Base-by-base conservation (phyloP, 2,888 invertebrate genomes). In the Himalopsyche kuldschensis region DNA sequence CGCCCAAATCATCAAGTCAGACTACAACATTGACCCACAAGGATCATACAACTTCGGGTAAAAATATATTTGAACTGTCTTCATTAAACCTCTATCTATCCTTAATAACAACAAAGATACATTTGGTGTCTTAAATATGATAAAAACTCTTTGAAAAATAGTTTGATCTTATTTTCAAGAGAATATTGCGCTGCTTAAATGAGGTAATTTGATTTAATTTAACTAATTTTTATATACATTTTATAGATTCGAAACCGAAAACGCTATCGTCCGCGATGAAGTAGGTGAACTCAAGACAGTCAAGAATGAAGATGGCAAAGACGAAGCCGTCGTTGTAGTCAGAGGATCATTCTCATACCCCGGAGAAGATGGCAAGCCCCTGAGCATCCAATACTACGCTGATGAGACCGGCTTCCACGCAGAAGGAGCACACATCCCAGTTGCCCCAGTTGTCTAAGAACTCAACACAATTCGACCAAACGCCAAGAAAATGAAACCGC, bases 31-130 rank as follows among this genome's bases (percentile, higher is more conserved):
- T 80, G 15, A 87, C 0, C 90, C 91, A 32, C 89, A 90, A 0
- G 91, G 91, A 8, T 84, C 81, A 78, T 91, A 90, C 87, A 1
- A 1, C 0, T 89, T 84, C 86, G 86, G 31, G 91, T 91, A 88
- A 88, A 15, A 41, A 15, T 41, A 41, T 5, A 15, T 41, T 15
- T 15, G 0, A 6, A 0, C 41, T 3, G 3, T 6, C 41, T 11
- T 2, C 41, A 1, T 15, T 41, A 41, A 0, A 0, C 15, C 6
- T 41, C 4, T n/a, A n/a, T n/a, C n/a, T n/a, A n/a, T n/a, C n/a
- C n/a, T n/a, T n/a, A n/a, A n/a, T n/a, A n/a, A n/a, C n/a, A n/a
- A n/a, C n/a, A n/a, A n/a, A n/a, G n/a, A n/a, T n/a, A n/a, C n/a
- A n/a, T n/a, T n/a, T n/a, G n/a, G n/a, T n/a, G n/a, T n/a, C n/a